phyloP scores from a whole-genome alignment of 2,113 vertebrate species.

The Gavialis gangeticus region DNA sequence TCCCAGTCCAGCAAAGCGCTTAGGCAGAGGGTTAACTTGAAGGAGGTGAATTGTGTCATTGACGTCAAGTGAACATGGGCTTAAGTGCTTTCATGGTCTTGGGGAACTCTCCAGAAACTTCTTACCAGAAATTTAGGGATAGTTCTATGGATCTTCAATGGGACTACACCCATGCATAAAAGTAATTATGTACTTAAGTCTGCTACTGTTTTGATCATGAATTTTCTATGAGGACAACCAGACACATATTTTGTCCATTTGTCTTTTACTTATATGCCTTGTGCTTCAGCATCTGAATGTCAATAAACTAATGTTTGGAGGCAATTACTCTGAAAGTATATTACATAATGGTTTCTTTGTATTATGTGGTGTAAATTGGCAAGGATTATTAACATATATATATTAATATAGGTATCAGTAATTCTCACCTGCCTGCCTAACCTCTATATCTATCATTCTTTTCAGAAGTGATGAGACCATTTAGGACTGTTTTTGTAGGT shows the following conservation, averaged over 20 bases:
- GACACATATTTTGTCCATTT: background rate
- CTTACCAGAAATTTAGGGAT: background rate
- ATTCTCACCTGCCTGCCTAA: too few relatives aligned
- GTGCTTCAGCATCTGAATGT: background rate
- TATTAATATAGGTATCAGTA: too few relatives aligned
- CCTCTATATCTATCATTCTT: background rate
- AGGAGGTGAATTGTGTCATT: background rate
- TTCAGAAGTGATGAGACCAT: too few relatives aligned
- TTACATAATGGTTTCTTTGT: background rate
- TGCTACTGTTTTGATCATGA: background rate
- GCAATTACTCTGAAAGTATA: background rate
- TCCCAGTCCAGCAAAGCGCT: background rate
- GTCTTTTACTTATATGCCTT: background rate
- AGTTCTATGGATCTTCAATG: background rate
- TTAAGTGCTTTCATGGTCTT: background rate
- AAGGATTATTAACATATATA: too few relatives aligned
- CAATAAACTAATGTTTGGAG: background rate
- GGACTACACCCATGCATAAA: background rate
- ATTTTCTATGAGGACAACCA: background rate
- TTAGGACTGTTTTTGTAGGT: background rate
- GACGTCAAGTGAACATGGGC: background rate
- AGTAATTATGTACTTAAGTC: background rate
- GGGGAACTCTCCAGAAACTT: background rate
- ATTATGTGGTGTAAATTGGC: rapidly evolving
- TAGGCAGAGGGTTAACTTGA: background rate